Base-by-base conservation (phyloP, 2,797 vertebrate genomes). In the Pristis pectinata region DNA sequence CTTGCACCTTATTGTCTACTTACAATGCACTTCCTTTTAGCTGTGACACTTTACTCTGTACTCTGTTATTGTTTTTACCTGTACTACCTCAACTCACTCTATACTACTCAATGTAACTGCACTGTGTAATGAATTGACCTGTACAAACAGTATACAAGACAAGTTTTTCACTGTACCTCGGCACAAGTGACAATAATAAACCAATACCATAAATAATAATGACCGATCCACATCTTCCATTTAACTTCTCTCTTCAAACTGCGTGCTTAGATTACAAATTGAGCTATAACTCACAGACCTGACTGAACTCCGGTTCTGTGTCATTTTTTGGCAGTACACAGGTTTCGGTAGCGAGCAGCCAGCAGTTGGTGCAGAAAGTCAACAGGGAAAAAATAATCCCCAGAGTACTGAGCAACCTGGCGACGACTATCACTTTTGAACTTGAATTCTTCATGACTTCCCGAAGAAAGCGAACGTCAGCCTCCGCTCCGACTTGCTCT, bases 331-430 rank as follows among this genome's bases (percentile, higher is more conserved):
- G n/a, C 27, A 19, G 92, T 30, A 41, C 41, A 53, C 67, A 74
- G 30, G 70, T 74, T 41, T 94, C 44, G 24, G 41, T 91, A 41
- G 37, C 92, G 24, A 94, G 24, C 70, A 94, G 70, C 92, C 92
- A 94, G 70, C 27, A 74, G 49, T 94, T 94, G 27, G 92, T 94
- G 70, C 92, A 94, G 92, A 94, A 94, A 74, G 92, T 74, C 70
- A 76, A 76, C 67, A 94, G 92, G 24, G 44, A 94, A 76, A 49
- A 74, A 19, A 72, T 53, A 49, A 94, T 44, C 2, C 67, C 92
- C 30, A 94, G 67, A 30, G 30, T 53, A 72, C 64, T 19, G 49
- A 94, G 30, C 30, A 74, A 53, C 30, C 70, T 72, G 49, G 92
- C 92, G 15, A 76, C 30, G 8, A 1, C 27, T 74, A 53, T n/a